Percentiles rank a stretch among this genome's conserved stretches.
Conservation (phyloP, 2,797 vertebrate genomes). For the Rhyacichthys aspro region DNA sequence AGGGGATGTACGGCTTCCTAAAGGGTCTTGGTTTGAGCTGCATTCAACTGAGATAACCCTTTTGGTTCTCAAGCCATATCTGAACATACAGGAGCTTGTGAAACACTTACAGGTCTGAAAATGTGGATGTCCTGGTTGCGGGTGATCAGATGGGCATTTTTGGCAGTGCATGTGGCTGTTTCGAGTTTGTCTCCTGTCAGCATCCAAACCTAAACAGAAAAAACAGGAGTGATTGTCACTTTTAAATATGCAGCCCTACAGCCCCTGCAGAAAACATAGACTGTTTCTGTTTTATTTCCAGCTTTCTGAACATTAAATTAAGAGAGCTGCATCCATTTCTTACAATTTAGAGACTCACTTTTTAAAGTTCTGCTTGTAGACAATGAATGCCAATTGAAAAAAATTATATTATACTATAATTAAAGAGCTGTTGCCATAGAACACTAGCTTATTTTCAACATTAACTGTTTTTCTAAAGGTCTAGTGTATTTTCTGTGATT, state of each 20-base stretch:
- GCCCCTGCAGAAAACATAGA: too few species aligned
- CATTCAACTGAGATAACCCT: slow-evolving; percentile 39
- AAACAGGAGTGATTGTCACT: background rate
- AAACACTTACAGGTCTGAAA: slow-evolving; percentile 88
- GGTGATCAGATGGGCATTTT: slow-evolving; percentile 96
- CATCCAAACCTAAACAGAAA: slow-evolving; percentile 92
- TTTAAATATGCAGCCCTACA: background rate
- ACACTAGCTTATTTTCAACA: too few species aligned
- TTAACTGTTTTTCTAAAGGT: too few species aligned
- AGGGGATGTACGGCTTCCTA: slow-evolving; percentile 40
- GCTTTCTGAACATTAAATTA: too few species aligned
- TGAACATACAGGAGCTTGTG: background rate
- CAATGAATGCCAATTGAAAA: too few species aligned
- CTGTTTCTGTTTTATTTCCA: too few species aligned
- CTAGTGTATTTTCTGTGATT: too few species aligned
- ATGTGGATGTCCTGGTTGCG: slow-evolving; percentile 96
- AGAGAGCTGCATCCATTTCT: too few species aligned
- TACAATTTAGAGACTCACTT: too few species aligned
- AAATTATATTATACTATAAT: too few species aligned
- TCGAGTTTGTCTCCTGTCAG: slow-evolving; percentile 97
- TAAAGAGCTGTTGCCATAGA: too few species aligned
- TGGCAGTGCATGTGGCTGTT: slow-evolving; percentile 96
- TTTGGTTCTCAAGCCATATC: slow-evolving; percentile 11
- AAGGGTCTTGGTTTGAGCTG: slow-evolving; percentile 23
- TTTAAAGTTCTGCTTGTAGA: too few species aligned